These are phyloP conservation scores for Lissocephala sabroskyi DNA, from an alignment of 2,888 invertebrate species.

Conservation along the genomic window DNA sequence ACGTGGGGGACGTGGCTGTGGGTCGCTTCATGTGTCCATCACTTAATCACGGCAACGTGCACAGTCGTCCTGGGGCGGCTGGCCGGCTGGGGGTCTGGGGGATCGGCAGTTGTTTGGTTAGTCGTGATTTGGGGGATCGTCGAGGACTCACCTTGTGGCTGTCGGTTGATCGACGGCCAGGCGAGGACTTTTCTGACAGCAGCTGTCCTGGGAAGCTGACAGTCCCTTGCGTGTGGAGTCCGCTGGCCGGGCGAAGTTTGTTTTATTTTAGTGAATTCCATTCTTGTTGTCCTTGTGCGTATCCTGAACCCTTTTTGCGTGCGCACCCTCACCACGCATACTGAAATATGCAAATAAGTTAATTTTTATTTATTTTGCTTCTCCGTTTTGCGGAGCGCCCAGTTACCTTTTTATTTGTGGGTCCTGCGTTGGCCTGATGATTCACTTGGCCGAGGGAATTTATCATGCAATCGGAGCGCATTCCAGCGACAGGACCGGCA, in stretches of 20 bases:
- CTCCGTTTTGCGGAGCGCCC: not conserved
- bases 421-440: constrained; percentile 32
- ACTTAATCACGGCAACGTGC: constrained; percentile 65
- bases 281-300: constrained; percentile 30
- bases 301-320: constrained; percentile 29
- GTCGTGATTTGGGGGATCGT: too few species aligned
- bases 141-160: too few species aligned
- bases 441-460: constrained; percentile 50
- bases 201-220: too few species aligned
- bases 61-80: too few species aligned
- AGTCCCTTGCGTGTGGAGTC: too few species aligned
- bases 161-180: not conserved
- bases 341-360: constrained; percentile 64
- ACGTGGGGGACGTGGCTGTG: constrained; percentile 65
- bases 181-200: too few species aligned
- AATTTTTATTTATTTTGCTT: constrained; percentile 53
- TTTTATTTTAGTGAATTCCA: constrained; percentile 48
- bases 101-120: too few species aligned
- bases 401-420: not conserved
- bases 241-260: too few species aligned
- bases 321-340: constrained; percentile 31
- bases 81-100: too few species aligned
- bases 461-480: constrained; percentile 60
- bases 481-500: constrained; percentile 21
- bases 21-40: constrained; percentile 65